Base-by-base conservation (phyloP, 1,140 invertebrate species). In the Grapholita molesta region DNA sequence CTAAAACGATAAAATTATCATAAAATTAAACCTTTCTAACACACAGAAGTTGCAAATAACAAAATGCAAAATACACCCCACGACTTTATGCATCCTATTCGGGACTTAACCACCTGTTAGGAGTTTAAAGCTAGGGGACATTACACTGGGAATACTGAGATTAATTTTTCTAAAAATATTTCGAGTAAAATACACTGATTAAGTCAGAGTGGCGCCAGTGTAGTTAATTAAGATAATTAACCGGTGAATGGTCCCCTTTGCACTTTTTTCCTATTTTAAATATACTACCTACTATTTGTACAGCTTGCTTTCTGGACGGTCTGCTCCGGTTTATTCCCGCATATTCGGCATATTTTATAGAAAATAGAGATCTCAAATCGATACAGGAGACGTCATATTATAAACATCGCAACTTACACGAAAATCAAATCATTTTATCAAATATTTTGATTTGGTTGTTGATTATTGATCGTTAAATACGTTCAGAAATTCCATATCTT, bases 31-130 rank as follows among this genome's bases (percentile, higher is more conserved):
- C n/a, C 0, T 15, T n/a, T 18, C 4, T 42, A 18, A 15, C n/a
- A 30, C 3, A 30, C 28, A 35, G 15, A 21, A 48, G 18, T 18
- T 48, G 18, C 42, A 48, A 9, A 48, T 21, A 42, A 23, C 9
- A 66, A 66, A 66, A 38, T 28, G 18, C 32, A 66, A 66, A 66
- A 38, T 28, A 3, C 32, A 66, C 64, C 32, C 32, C 6, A 66
- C 18, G 9, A n/a, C 64, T 48, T 42, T 48, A 48, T 48, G 38
- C 38, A 48, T 21, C 42, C 42, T 21, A 48, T 42, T 21, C 0
- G 15, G 42, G 42, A 21, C 18, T 48, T 48, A 48, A 66, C 64
- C 64, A 66, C 32, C 24, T 66, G 64, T 66, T 61, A 15, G 55
- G 18, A 18, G 21, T 18, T 48, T 48, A 48, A 15, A 21, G 42